Evolutionary conservation across 2,797 vertebrate species (phyloP).

Genomic region (Sebastes hubbsi): DNA sequence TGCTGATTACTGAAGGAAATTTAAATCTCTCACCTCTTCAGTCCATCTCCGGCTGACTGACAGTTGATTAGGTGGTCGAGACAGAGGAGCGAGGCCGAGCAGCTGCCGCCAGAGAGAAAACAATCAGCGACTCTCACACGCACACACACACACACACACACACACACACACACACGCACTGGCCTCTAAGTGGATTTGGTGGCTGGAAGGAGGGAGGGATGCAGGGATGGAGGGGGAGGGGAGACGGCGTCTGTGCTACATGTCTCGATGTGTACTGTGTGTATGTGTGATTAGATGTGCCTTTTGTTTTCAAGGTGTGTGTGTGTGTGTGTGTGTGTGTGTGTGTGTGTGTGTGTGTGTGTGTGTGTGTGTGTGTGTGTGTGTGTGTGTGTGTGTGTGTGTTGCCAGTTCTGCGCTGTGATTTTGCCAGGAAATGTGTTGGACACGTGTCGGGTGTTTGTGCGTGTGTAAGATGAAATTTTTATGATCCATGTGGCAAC

Average conservation of each 20-base stretch:
- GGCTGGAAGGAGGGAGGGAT: slow-evolving; percentile 46
- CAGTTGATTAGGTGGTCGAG: slow-evolving; percentile 66
- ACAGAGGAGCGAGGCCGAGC: slow-evolving; percentile 50
- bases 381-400: neutral
- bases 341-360: slow-evolving; percentile 2
- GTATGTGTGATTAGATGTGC: slow-evolving; percentile 45
- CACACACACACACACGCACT: slow-evolving; percentile 3
- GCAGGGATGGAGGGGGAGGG: slow-evolving; percentile 18
- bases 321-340: neutral
- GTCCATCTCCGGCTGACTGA: slow-evolving; percentile 41
- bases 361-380: slow-evolving; percentile 21
- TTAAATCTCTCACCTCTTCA: slow-evolving; percentile 40
- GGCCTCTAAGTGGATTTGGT: slow-evolving; percentile 75
- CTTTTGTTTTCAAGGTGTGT: slow-evolving; percentile 57
- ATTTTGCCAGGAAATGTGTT: slow-evolving; percentile 19
- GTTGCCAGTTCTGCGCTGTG: neutral
- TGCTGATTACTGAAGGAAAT: slow-evolving; percentile 34
- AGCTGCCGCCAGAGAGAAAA: slow-evolving; percentile 70
- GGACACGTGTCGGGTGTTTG: neutral
- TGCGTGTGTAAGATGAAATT: slow-evolving; percentile 9
- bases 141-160: neutral
- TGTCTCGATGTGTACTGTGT: slow-evolving; percentile 49
- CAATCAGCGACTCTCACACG: slow-evolving; percentile 54
- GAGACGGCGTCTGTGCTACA: slow-evolving; percentile 31
- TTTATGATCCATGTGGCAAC: slow-evolving; percentile 16